These are phyloP conservation scores for Fragum whitleyi DNA, from an alignment of 2,888 invertebrate species.

Conservation along the genomic window DNA sequence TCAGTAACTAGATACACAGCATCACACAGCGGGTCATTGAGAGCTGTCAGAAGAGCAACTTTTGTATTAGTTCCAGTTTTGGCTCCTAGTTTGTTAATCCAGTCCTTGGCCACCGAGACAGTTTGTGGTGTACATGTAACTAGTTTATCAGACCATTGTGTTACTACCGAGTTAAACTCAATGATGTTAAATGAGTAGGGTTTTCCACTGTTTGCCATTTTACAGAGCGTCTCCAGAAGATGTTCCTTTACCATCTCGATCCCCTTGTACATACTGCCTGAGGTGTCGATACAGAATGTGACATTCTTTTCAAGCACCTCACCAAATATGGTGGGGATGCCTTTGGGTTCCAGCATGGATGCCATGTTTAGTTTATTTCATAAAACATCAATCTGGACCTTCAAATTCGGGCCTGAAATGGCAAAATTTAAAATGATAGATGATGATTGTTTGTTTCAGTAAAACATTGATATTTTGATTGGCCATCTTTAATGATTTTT, in stretches of 20 bases:
- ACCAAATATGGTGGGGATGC: slow-evolving; percentile 82
- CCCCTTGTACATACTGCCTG: slow-evolving; percentile 84
- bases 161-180: slow-evolving; percentile 84
- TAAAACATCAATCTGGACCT: not conserved
- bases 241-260: slow-evolving; percentile 84
- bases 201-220: slow-evolving; percentile 73
- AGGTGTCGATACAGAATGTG: slow-evolving; percentile 85
- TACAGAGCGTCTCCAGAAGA: slow-evolving; percentile 79
- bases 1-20: slow-evolving; percentile 84
- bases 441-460: not conserved
- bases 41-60: slow-evolving; percentile 82
- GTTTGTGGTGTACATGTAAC: slow-evolving; percentile 84
- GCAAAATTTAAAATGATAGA: not conserved
- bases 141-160: slow-evolving; percentile 84
- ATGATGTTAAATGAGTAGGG: slow-evolving; percentile 82
- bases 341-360: slow-evolving; percentile 56
- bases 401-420: not conserved
- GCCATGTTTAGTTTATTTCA: slow-evolving; percentile 49
- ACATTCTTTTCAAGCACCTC: slow-evolving; percentile 81
- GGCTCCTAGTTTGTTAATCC: slow-evolving; percentile 81
- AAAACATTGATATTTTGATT: not conserved
- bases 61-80: slow-evolving; percentile 84
- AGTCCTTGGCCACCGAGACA: slow-evolving; percentile 82
- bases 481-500: no score
- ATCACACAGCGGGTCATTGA: slow-evolving; percentile 80